Base-by-base conservation (phyloP, 2,888 invertebrate genomes). In the Vanessa cardui region DNA sequence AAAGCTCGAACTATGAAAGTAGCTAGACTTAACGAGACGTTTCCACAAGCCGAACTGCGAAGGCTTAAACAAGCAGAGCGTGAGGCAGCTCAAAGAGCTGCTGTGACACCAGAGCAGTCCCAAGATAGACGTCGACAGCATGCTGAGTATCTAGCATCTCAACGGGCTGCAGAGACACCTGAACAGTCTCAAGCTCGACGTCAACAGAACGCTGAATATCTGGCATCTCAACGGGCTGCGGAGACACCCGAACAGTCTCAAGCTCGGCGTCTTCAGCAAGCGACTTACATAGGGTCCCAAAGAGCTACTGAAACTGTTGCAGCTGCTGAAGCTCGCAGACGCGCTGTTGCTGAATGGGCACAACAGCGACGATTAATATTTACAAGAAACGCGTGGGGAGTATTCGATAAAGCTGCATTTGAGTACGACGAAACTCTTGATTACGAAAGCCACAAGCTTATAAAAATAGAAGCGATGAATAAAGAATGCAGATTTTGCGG, bases 371-470 rank as follows among this genome's bases (percentile, higher is more conserved):
- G 74, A 47, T 20, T 60, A 73, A 70, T 69, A 72, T 75, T 76
- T 69, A 73, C 72, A 72, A 73, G 77, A 73, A 74, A 71, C 66
- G 63, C 69, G 60, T 66, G 72, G 73, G 64, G 70, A 5, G 72
- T 71, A 70, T 74, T 73, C 58, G 60, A 69, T 72, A 69, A 73
- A 72, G 73, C 74, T 74, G 73, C 72, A 73, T 73, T 76, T 75
- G 74, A 76, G 69, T 76, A 76, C 64, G 72, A 74, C 47, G 68
- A 67, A 12, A 73, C 70, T 60, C 67, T 76, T 69, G 72, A 75
- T 69, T 72, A 75, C 68, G 71, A 70, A 69, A 73, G 62, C 67
- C 74, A 74, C 71, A 74, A 70, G 64, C 74, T 72, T 72, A 70
- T 73, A 67, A 75, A 75, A 73, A 71, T 73, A 63, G 70, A 67